Evolutionary conservation across 2,888 invertebrate genomes (phyloP).

Genomic region (Leucophenga montana): DNA sequence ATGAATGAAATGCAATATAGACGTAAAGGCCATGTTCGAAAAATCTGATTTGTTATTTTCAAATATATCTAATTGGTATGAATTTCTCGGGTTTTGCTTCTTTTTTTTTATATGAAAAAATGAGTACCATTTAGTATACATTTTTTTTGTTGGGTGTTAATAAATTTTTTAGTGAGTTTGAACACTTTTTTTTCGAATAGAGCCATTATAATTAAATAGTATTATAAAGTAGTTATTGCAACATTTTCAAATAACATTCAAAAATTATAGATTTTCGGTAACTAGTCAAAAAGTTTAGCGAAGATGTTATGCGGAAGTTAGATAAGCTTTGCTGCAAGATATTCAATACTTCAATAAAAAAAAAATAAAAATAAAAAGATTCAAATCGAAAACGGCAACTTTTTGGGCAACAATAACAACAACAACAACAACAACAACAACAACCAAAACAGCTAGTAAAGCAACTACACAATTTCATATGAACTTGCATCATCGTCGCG

Average conservation of each 20-base stretch:
- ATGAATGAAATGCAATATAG: no score
- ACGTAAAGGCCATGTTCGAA: no score
- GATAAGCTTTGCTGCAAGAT: conserved; percentile 50
- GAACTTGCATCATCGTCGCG: conserved; percentile 20
- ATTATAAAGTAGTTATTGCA: no score
- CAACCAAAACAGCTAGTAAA: conserved; percentile 38
- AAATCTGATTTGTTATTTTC: no score
- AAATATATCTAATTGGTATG: no score
- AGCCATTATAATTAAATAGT: no score
- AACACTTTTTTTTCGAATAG: no score
- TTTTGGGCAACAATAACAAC: conserved; percentile 43
- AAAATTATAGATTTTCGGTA: conserved; percentile 24
- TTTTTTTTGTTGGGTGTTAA: no score
- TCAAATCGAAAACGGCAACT: conserved; percentile 37
- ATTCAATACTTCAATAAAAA: neutral
- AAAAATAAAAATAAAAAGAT: conserved; percentile 22
- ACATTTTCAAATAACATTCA: neutral
- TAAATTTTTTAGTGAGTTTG: no score
- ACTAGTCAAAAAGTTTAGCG: conserved; percentile 31
- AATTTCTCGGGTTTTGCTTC: no score
- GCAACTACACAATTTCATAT: conserved; percentile 41
- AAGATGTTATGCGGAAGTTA: conserved; percentile 69
- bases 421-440: conserved; percentile 35
- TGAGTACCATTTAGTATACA: no score
- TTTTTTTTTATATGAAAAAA: no score